phyloP scores from a whole-genome alignment of 1,140 invertebrate genomes.

The Leptinotarsa undecemlineata region DNA sequence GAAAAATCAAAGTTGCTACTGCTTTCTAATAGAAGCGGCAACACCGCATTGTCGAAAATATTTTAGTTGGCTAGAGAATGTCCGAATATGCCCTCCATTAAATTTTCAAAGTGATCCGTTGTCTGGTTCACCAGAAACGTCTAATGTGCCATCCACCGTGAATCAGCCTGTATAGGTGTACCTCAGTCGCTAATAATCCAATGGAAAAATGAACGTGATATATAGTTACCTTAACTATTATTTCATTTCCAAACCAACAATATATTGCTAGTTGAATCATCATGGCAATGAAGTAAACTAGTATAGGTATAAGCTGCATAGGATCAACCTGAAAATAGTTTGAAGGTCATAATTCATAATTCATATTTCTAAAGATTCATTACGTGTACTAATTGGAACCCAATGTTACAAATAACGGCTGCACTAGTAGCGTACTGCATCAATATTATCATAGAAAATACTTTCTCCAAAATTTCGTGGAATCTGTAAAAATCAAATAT shows the following conservation, averaged over 20 bases:
- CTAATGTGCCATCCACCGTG: too few relatives aligned
- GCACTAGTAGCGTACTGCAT: constrained; percentile 35
- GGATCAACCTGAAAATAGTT: constrained; percentile 32
- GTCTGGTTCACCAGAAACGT: too few relatives aligned
- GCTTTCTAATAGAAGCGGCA: too few relatives aligned
- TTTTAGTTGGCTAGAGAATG: too few relatives aligned
- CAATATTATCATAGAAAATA: constrained; percentile 33
- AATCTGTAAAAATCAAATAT: constrained; percentile 23
- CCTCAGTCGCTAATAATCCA: too few relatives aligned
- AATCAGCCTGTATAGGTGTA: too few relatives aligned
- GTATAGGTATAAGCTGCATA: constrained; percentile 29
- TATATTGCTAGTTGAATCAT: constrained; percentile 42
- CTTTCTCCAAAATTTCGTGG: constrained; percentile 25
- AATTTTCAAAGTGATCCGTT: too few relatives aligned
- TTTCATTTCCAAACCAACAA: constrained; percentile 44
- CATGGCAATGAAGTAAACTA: constrained; percentile 41
- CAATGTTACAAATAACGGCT: constrained; percentile 38
- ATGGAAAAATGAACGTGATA: not conserved
- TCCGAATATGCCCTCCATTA: too few relatives aligned
- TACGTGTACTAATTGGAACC: constrained; percentile 37
- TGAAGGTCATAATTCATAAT: too few relatives aligned
- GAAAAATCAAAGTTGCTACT: too few relatives aligned
- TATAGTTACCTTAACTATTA: constrained; percentile 32
- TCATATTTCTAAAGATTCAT: not conserved
- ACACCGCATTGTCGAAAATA: too few relatives aligned